Percentiles rank a stretch among this genome's conserved stretches.
These are phyloP conservation scores for Bryconaethiops microstoma DNA, from an alignment of 2,797 vertebrate species.

Conservation along the genomic window DNA sequence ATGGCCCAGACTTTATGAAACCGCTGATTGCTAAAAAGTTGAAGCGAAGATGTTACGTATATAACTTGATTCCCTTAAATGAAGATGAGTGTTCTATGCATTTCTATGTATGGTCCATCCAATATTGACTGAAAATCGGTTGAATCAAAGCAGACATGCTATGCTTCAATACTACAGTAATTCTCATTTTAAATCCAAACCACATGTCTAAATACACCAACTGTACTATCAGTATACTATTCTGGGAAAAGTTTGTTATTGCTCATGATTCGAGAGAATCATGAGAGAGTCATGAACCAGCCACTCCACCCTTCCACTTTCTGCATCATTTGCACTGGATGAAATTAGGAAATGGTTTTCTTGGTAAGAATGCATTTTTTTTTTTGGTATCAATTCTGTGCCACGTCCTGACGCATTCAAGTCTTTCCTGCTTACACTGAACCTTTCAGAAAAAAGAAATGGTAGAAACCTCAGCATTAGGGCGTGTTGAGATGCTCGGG, in stretches of 20 bases:
- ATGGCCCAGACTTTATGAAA: neutral
- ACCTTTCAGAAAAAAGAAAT: neutral
- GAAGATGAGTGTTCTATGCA: too few species aligned
- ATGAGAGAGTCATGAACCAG: neutral
- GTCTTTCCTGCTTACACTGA: neutral
- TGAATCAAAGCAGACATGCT: neutral
- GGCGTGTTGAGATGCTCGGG: constrained; percentile 1
- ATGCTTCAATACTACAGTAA: neutral
- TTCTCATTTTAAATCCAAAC: neutral
- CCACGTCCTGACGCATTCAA: neutral
- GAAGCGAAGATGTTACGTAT: too few species aligned
- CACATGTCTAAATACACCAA: neutral
- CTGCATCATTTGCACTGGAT: neutral
- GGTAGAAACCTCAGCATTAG: neutral
- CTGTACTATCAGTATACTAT: neutral
- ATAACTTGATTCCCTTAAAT: too few species aligned
- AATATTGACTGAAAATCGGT: neutral
- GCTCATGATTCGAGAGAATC: too few species aligned
- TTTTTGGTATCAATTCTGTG: neutral
- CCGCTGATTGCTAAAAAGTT: neutral
- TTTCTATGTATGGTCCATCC: neutral
- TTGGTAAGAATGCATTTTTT: neutral
- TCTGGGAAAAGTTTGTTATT: neutral
- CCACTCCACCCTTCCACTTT: neutral
- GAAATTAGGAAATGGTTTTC: neutral